Base-by-base conservation (phyloP, 1,140 invertebrate species). In the Atopsyche davidsoni region DNA sequence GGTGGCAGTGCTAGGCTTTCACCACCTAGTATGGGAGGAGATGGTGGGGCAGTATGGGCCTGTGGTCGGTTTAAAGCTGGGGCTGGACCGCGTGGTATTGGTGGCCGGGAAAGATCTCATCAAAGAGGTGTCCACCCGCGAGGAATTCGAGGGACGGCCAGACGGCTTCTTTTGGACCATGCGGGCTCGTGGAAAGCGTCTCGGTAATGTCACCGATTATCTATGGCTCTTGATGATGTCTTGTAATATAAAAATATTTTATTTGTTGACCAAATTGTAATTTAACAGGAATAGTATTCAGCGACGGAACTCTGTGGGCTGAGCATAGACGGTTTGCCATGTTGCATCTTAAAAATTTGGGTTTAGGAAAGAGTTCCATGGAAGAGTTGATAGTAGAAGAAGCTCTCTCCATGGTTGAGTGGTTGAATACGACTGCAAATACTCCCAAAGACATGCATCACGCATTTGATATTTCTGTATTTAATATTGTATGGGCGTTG, bases 141-240 rank as follows among this genome's bases (percentile, higher is more conserved):
- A 84, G 4, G 79, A 83, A 34, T 83, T 87, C 47, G 77, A 82
- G 34, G 83, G 79, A 2, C 72, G 85, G 48, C 85, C 86, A 0
- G 75, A 82, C 62, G 82, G 82, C 40, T 82, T 83, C 55, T 79
- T 84, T 59, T 83, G 82, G 51, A 65, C 72, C 23, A 64, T 82
- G 16, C 67, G 84, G 52, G 71, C 79, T 0, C 79, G 80, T 56
- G 80, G 80, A 17, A 76, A 81, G 61, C 73, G 79, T 63, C 67
- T 76, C 55, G 82, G 82, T 86, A 65, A 64, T 19, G 63, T 62
- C n/a, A 4, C 3, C 2, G 35, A 11, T n/a, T 54, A 16, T 53
- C 18, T 43, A 46, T 2, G 28, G 11, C 17, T 7, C 10, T 7
- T n/a, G 10, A 36, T 9, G 17, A 36, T 36, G 6, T 10, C 6